Conservation (phyloP, 2,888 invertebrate species). For the Halictus ligatus region DNA sequence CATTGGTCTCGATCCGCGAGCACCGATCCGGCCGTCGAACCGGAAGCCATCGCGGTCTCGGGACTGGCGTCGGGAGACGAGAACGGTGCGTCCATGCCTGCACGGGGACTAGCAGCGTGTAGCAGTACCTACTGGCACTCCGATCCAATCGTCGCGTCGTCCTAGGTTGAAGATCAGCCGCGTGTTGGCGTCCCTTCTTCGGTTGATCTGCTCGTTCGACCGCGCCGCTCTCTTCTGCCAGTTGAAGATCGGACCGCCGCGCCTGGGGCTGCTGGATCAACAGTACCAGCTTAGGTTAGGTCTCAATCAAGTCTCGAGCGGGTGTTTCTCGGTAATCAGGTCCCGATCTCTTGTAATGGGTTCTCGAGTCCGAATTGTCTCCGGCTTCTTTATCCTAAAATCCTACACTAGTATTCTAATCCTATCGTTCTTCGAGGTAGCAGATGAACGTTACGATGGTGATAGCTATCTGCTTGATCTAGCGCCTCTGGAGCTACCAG, state of each 20-base stretch:
- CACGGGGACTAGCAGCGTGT: neutral
- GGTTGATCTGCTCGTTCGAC: constrained; percentile 79
- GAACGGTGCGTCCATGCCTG: neutral
- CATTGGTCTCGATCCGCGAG: neutral
- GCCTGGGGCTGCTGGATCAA: constrained; percentile 74
- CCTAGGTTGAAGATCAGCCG: constrained; percentile 71
- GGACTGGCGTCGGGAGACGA: neutral
- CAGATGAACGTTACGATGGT: neutral
- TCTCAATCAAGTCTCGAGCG: constrained; percentile 35
- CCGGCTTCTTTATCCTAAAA: neutral
- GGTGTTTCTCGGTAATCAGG: neutral
- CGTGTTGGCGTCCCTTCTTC: constrained; percentile 73
- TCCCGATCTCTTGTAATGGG: neutral
- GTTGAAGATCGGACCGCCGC: constrained; percentile 70
- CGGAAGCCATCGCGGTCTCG: neutral
- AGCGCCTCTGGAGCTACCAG: neutral
- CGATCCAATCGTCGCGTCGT: constrained; percentile 17
- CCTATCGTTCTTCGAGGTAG: neutral
- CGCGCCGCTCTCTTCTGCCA: constrained; percentile 72
- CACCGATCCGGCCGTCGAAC: neutral
- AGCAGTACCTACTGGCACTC: neutral
- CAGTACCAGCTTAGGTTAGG: neutral
- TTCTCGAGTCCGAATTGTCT: neutral
- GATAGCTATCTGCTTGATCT: neutral
- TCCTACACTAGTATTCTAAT: neutral